Percentiles rank a stretch among this genome's conserved stretches.
These are phyloP conservation scores for Lacanobia wlatinum DNA, from an alignment of 2,888 invertebrate species.

Conservation along the genomic window DNA sequence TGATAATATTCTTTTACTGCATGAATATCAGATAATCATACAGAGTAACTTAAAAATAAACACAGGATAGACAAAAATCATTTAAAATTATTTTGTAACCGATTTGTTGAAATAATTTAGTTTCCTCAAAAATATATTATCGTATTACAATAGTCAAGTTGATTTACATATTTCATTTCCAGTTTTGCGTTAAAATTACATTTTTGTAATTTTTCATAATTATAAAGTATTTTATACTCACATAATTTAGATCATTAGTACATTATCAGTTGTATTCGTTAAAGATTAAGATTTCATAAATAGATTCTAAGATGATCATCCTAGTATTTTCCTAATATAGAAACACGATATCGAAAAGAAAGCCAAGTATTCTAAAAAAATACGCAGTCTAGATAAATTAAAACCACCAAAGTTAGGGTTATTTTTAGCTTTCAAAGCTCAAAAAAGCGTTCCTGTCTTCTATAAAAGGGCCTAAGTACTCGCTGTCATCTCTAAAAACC, in stretches of 20 bases:
- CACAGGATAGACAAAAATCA: too few species aligned
- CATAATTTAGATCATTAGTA: too few species aligned
- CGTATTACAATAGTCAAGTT: neutral
- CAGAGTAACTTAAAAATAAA: too few species aligned
- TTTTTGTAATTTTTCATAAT: neutral
- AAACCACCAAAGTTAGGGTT: neutral
- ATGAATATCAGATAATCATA: too few species aligned
- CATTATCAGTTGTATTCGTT: too few species aligned
- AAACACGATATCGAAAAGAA: neutral
- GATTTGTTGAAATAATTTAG: too few species aligned
- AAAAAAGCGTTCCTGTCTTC: conserved; percentile 20
- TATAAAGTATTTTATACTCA: too few species aligned
- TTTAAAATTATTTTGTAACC: too few species aligned
- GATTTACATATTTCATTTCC: neutral
- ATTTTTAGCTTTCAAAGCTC: neutral
- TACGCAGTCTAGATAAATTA: neutral
- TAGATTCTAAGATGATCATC: neutral
- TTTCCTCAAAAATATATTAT: neutral
- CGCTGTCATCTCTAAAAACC: conserved; percentile 15
- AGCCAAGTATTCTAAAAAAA: neutral
- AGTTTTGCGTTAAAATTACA: neutral
- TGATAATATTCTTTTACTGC: too few species aligned
- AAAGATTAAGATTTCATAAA: neutral
- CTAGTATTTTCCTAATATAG: neutral
- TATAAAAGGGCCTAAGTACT: conserved; percentile 24